phyloP scores from a whole-genome alignment of 2,888 invertebrate species.

The Tridacna crocea region DNA sequence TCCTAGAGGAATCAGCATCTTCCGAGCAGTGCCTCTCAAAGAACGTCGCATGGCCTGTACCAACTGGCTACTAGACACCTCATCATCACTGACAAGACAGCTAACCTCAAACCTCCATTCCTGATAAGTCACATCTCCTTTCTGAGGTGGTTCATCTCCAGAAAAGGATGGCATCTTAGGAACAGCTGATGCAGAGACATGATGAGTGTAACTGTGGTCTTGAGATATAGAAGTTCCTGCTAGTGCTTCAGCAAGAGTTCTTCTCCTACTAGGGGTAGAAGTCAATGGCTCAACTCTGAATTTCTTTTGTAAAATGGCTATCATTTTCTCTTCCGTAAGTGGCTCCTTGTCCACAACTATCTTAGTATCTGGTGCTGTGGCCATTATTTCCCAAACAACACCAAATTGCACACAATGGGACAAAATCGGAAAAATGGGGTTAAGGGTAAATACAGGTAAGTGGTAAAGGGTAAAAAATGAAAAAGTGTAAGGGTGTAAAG shows the following conservation, averaged over 20 bases:
- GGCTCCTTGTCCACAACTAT: not conserved
- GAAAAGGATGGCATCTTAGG: conserved; percentile 37
- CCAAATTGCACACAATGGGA: no score
- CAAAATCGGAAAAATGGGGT: no score
- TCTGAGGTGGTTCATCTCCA: conserved; percentile 42
- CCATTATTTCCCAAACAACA: no score
- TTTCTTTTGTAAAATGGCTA: not conserved
- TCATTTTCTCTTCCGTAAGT: not conserved
- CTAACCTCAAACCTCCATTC: conserved; percentile 41
- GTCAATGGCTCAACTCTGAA: not conserved
- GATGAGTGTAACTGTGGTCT: not conserved
- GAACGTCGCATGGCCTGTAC: conserved; percentile 33
- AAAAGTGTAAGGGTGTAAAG: no score
- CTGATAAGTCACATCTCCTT: conserved; percentile 38
- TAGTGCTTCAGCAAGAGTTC: not conserved
- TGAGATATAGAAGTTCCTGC: not conserved
- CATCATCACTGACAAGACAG: conserved; percentile 12
- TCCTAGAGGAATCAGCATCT: conserved; percentile 41
- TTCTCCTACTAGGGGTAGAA: not conserved
- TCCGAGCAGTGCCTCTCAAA: conserved; percentile 38
- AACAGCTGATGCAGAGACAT: not conserved
- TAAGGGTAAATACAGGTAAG: no score
- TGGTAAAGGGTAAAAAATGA: no score
- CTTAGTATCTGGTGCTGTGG: no score
- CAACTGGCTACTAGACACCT: not conserved